A percentile compares a stretch with the other conserved stretches of the same genome.
Conservation (phyloP, 2,113 vertebrate species). For the Lycocorax pyrrhopterus region DNA sequence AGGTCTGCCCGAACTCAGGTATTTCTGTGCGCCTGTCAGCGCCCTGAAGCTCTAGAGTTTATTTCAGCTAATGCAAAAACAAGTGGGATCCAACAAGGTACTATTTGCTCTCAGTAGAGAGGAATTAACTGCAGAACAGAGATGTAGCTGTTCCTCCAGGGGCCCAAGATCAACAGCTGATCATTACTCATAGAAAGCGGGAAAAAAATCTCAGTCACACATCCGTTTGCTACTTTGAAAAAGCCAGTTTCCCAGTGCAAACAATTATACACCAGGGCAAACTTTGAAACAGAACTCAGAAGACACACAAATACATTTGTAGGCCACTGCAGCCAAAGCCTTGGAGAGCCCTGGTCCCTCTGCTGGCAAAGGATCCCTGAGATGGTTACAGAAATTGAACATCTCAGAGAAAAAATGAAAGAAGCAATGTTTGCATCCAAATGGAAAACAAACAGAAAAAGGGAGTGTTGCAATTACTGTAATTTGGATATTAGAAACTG, state of each 20-base stretch:
- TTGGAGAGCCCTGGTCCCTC: background rate
- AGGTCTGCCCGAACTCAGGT: background rate
- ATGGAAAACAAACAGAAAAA: conserved; percentile 1
- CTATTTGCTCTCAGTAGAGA: background rate
- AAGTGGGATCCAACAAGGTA: background rate
- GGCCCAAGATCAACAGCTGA: background rate
- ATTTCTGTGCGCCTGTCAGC: background rate
- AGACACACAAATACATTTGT: background rate
- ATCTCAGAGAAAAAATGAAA: background rate
- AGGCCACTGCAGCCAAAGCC: background rate
- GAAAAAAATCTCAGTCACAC: background rate
- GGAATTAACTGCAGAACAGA: background rate
- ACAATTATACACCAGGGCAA: background rate
- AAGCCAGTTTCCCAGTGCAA: background rate
- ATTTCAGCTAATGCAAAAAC: background rate
- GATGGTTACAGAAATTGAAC: background rate
- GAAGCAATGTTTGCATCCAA: background rate
- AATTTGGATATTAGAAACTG: conserved; percentile 27
- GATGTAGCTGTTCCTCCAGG: background rate
- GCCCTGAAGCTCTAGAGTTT: background rate
- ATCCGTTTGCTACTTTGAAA: background rate
- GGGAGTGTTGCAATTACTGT: background rate
- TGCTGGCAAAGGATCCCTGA: background rate
- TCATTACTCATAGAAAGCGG: background rate
- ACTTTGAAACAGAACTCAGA: background rate